Evolutionary conservation across 2,888 invertebrate genomes (phyloP), one percentile per base, ranked within the genome.

Genomic region (Chalcosyrphus nemorum): DNA sequence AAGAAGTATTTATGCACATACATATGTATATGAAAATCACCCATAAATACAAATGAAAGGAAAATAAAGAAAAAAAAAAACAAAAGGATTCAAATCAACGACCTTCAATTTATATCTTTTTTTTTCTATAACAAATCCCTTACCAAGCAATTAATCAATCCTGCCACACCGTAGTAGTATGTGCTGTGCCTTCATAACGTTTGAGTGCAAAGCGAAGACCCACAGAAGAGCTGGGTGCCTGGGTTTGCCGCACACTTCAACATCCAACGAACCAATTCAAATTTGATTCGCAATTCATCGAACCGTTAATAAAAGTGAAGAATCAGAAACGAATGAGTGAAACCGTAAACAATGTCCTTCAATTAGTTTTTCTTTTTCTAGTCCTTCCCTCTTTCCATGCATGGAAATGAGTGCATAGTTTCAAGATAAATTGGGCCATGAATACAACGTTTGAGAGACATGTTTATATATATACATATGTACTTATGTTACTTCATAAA

Each of bases 271-370:
- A 77, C 76, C 76, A 68, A 77, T 70, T 70, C 76, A 61, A 63
- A 68, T 77, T 77, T 70, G 76, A 77, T 77, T 77, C 76, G 76
- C 45, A 77, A 77, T 68, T 52, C 76, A 77, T 70, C 68, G 68
- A 77, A 29, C 68, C 76, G 61, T 77, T 70, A 77, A 68, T 70
- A 77, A 59, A 45, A 77, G 76, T 70, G 76, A 77, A 70, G 76
- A 70, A 77, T 77, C 76, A 61, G 68, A 59, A 77, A 59, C 61
- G 61, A 77, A 77, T 70, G 76, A 77, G 45, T 70, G 52, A 70
- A 77, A 61, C 76, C 68, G 61, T 45, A 70, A 70, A 77, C 76
- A 77, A 77, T 77, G 76, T 70, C 76, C 76, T 77, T 68, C 76
- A 77, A 77, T 77, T 76, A 76, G 61, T 70, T 77, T 54, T 32